Percentiles rank a stretch among this genome's conserved stretches.
Evolutionary conservation across 1,140 invertebrate genomes (phyloP).

Genomic region (Acarapis woodi): DNA sequence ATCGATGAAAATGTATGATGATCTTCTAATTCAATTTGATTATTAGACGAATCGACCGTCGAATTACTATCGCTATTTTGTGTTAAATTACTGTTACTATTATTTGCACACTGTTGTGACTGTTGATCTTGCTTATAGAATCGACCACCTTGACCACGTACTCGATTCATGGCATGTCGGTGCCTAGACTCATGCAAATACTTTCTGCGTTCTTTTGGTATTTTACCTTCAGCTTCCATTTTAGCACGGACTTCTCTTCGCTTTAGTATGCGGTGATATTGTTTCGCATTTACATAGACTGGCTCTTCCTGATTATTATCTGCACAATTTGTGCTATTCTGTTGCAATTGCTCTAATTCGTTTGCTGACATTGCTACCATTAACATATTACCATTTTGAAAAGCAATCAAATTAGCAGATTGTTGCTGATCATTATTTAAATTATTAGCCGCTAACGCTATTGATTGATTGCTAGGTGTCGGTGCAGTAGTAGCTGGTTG

Average conservation of each 20-base stretch:
- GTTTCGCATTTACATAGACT: constrained; percentile 93
- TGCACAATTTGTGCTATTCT: constrained; percentile 30
- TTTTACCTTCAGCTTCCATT: constrained; percentile 66
- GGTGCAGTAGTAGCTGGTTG: too few species aligned
- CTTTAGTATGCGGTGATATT: constrained; percentile 74
- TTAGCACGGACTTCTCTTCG: constrained; percentile 61
- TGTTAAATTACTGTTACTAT: neutral
- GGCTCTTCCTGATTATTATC: constrained; percentile 61
- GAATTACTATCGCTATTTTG: neutral
- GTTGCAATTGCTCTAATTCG: constrained; percentile 24
- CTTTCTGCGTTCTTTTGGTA: constrained; percentile 91
- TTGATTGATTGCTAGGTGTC: too few species aligned
- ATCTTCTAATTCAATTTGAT: neutral
- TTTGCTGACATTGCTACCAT: constrained; percentile 26
- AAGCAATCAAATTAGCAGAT: too few species aligned
- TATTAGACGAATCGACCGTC: neutral
- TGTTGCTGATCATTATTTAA: too few species aligned
- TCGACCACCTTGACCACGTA: constrained; percentile 76
- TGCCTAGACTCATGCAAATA: constrained; percentile 96
- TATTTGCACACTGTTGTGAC: neutral
- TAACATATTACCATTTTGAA: neutral
- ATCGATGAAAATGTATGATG: neutral
- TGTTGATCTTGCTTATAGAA: constrained; percentile 35
- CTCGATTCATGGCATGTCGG: constrained; percentile 86
- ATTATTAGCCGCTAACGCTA: too few species aligned